Percentiles rank a stretch among this genome's conserved stretches.
phyloP scores from a whole-genome alignment of 2,113 vertebrate species.

The Macheiramphus alcinus region DNA sequence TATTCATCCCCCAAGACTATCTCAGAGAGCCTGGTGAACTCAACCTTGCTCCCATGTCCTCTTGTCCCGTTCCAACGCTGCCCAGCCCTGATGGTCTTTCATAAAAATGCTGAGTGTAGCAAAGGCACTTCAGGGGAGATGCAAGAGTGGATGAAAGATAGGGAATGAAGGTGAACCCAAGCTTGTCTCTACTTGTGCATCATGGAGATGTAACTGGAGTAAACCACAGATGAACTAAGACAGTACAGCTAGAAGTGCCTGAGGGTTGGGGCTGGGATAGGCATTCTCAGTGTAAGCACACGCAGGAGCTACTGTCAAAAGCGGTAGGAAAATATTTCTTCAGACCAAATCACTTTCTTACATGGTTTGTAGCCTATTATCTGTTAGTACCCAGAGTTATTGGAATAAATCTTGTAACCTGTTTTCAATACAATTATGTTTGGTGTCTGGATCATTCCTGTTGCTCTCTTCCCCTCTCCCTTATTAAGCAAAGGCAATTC shows the following conservation, averaged over 20 bases:
- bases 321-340: neutral
- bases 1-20: neutral
- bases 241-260: neutral
- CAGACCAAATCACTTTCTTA: neutral
- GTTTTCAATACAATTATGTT: neutral
- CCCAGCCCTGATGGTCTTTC: neutral
- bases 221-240: neutral
- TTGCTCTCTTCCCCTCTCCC: neutral
- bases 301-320: neutral
- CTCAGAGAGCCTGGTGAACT: neutral
- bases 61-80: neutral
- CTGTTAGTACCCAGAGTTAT: neutral
- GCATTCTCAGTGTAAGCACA: neutral
- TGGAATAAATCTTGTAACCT: neutral
- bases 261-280: neutral
- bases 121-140: neutral
- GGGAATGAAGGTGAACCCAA: neutral
- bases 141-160: neutral
- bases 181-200: neutral
- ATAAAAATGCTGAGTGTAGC: rapidly evolving
- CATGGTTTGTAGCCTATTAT: neutral
- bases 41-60: neutral
- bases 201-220: neutral
- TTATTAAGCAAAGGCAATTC: neutral
- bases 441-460: neutral